Conservation (phyloP, 2,888 invertebrate genomes). For the Tyria jacobaeae region DNA sequence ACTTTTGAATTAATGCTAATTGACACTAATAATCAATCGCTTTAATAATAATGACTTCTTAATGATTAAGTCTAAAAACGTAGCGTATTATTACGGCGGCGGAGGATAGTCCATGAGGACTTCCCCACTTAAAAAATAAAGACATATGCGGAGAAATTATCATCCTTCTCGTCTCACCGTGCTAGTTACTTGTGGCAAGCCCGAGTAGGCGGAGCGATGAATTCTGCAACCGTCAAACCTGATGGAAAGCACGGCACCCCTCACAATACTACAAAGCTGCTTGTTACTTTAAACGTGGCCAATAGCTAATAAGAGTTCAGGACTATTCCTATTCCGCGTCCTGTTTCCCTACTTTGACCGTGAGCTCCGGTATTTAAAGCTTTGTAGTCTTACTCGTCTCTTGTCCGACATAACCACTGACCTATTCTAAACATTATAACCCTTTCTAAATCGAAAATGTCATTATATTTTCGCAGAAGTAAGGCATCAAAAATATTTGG, state of each 20-base stretch:
- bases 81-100: no score
- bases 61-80: no score
- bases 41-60: background rate
- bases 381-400: background rate
- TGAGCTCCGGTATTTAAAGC: background rate
- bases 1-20: background rate
- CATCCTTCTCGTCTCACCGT: background rate
- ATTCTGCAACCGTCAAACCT: background rate
- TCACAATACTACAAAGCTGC: background rate
- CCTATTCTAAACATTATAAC: background rate
- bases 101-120: no score
- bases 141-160: background rate
- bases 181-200: background rate
- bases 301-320: background rate
- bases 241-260: background rate
- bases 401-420: background rate
- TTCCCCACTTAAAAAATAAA: no score
- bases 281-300: background rate
- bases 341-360: background rate
- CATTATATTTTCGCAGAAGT: slow-evolving; percentile 13
- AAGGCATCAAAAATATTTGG: slow-evolving; percentile 42
- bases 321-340: background rate
- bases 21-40: background rate
- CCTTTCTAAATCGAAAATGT: slow-evolving; percentile 19
- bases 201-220: background rate